These are phyloP conservation scores for Phaenicophaeus curvirostris DNA, from an alignment of 2,797 vertebrate genomes.

Conservation along the genomic window DNA sequence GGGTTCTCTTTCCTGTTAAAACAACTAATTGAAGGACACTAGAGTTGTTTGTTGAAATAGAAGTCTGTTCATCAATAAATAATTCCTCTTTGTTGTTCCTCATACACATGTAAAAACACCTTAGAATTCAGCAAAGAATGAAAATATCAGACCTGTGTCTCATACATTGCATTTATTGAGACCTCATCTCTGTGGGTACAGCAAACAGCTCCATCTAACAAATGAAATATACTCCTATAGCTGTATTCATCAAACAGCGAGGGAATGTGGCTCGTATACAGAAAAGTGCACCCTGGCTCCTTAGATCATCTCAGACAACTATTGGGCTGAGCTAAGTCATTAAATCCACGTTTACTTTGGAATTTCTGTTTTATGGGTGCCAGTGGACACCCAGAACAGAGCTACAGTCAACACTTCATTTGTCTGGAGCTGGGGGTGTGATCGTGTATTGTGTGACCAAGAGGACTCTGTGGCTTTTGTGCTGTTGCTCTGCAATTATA, in stretches of 20 bases:
- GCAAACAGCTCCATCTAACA: constrained; percentile 10
- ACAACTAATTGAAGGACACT: neutral
- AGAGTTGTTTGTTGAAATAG: neutral
- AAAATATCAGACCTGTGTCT: neutral
- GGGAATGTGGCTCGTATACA: neutral
- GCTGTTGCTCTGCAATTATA: neutral
- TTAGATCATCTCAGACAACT: neutral
- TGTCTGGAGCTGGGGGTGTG: neutral
- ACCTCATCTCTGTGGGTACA: neutral
- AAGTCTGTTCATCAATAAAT: neutral
- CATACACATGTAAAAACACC: neutral
- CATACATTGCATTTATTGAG: neutral
- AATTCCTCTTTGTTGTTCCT: neutral
- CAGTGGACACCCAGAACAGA: neutral
- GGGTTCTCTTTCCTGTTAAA: neutral
- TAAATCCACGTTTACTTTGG: neutral
- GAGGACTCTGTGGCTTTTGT: neutral
- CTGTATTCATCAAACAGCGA: neutral
- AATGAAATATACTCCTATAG: neutral
- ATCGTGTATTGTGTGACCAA: neutral
- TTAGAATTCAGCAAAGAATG: neutral
- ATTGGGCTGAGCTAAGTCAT: neutral
- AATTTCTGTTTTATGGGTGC: neutral
- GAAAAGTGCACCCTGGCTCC: neutral
- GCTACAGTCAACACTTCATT: neutral